A percentile compares a stretch with the other conserved stretches of the same genome.
phyloP scores from a whole-genome alignment of 2,888 invertebrate genomes.

The Eurytoma californica region DNA sequence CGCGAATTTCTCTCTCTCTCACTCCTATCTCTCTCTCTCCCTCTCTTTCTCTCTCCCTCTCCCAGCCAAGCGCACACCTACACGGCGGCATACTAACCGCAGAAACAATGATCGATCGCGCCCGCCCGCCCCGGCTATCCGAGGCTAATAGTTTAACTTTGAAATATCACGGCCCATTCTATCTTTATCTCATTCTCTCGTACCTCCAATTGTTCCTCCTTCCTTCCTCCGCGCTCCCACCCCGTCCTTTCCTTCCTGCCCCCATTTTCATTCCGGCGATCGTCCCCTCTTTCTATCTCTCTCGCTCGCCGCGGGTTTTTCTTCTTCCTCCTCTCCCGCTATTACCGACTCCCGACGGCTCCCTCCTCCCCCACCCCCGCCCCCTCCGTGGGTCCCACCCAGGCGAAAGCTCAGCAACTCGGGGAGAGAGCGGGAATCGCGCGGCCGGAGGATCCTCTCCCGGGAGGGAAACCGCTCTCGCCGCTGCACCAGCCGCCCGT shows the following conservation, averaged over 20 bases:
- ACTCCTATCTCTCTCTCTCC: no score
- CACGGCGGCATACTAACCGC: constrained; percentile 40
- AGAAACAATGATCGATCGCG: constrained; percentile 62
- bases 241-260: background rate
- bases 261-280: background rate
- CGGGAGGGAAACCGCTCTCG: constrained; percentile 12
- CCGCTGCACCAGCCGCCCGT: background rate
- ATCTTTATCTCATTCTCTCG: constrained; percentile 7
- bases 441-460: background rate
- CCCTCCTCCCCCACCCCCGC: background rate
- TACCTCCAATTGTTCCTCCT: background rate
- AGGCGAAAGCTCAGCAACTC: constrained; percentile 29
- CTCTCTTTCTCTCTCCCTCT: no score
- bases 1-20: background rate
- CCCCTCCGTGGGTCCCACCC: background rate
- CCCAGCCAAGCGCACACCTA: background rate
- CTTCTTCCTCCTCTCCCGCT: no score
- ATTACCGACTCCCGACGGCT: no score
- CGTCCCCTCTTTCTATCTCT: background rate
- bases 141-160: constrained; percentile 61
- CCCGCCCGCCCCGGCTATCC: constrained; percentile 60
- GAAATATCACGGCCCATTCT: constrained; percentile 60
- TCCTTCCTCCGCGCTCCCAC: background rate
- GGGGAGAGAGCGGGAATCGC: background rate
- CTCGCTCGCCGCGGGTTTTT: no score